A percentile compares a stretch with the other conserved stretches of the same genome.
Conservation (phyloP, 2,113 vertebrate species). For the Plectropomus leopardus region DNA sequence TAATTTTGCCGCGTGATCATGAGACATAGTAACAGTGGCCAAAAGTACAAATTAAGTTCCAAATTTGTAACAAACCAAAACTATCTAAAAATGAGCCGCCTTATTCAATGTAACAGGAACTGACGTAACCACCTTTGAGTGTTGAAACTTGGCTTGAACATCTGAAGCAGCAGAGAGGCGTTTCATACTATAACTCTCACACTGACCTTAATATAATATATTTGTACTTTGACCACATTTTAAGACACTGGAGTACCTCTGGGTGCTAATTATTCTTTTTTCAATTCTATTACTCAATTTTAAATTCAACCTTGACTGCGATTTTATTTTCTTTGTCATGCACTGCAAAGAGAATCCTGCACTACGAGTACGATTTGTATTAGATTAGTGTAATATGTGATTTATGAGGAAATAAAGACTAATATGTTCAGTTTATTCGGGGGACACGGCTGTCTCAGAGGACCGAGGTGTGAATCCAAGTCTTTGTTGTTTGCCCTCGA, state of each 20-base stretch:
- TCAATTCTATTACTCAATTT: constrained; percentile 32
- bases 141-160: constrained; percentile 24
- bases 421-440: constrained; percentile 20
- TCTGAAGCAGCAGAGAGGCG: neutral
- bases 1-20: neutral
- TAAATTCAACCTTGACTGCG: constrained; percentile 12
- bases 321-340: constrained; percentile 28
- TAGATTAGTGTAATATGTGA: constrained; percentile 35
- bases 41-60: neutral
- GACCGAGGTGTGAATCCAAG: constrained; percentile 49
- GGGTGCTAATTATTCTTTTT: constrained; percentile 28
- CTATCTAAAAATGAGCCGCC: neutral
- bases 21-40: neutral
- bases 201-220: constrained; percentile 8
- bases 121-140: constrained; percentile 34
- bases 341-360: neutral
- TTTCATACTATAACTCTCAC: neutral
- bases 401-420: constrained; percentile 47
- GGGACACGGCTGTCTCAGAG: constrained; percentile 17
- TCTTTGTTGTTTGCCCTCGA: constrained; percentile 13
- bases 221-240: constrained; percentile 31
- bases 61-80: constrained; percentile 4
- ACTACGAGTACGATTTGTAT: constrained; percentile 15
- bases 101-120: neutral
- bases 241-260: constrained; percentile 11